Percentiles rank a stretch among this genome's conserved stretches.
Evolutionary conservation across 2,797 vertebrate species (phyloP).

Genomic region (Danio choprae): DNA sequence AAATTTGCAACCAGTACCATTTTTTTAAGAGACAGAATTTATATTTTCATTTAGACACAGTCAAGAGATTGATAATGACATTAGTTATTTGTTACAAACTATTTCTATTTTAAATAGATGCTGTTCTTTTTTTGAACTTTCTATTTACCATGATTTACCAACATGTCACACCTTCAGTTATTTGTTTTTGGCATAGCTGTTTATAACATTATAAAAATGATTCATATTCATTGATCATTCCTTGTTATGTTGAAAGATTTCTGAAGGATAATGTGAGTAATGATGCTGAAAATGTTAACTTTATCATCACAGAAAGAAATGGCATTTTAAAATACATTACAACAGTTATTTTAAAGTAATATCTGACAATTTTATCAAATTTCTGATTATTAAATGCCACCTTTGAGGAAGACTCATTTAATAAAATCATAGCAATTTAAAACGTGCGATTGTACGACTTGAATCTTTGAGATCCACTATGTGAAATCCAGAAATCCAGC

Average conservation of each 20-base stretch:
- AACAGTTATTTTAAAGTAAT: background rate
- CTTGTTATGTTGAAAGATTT: background rate
- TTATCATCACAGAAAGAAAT: background rate
- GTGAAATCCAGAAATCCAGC: no score
- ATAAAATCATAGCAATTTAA: no score
- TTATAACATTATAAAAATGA: background rate
- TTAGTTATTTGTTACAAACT: background rate
- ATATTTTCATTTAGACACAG: no score
- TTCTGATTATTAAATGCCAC: background rate
- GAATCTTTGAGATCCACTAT: no score
- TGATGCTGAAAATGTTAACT: background rate
- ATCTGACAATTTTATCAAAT: background rate
- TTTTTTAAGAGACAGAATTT: background rate
- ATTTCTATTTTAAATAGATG: background rate
- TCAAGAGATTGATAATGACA: background rate
- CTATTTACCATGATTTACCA: background rate
- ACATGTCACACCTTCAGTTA: no score
- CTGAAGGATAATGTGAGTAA: background rate
- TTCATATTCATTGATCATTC: background rate
- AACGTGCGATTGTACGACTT: no score
- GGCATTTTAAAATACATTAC: background rate
- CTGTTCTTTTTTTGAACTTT: background rate
- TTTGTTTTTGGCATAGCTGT: conserved; percentile 3
- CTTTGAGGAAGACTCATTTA: background rate
- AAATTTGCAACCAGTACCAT: background rate